Percentiles rank a stretch among this genome's conserved stretches.
These are phyloP conservation scores for Anodontia alba DNA, from an alignment of 2,888 invertebrate species.

Conservation along the genomic window DNA sequence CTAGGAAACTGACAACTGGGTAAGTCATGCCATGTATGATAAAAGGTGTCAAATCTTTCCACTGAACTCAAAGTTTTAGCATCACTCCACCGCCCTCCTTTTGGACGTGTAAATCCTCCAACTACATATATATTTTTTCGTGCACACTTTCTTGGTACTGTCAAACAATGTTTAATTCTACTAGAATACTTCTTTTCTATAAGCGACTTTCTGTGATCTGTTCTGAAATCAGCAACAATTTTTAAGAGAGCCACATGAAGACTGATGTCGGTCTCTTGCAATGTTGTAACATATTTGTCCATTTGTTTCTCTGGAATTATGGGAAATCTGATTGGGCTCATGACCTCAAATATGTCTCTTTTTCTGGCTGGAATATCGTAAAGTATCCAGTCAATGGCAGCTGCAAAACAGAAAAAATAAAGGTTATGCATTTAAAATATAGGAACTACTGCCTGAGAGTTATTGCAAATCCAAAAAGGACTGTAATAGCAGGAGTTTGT, in stretches of 20 bases:
- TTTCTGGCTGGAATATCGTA: slow-evolving; percentile 92
- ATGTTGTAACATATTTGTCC: slow-evolving; percentile 91
- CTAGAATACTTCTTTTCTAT: slow-evolving; percentile 38
- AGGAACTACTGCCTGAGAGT: too few species aligned
- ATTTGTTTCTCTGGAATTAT: slow-evolving; percentile 88
- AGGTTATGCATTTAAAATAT: background rate
- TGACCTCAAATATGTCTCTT: slow-evolving; percentile 93
- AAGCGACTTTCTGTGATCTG: slow-evolving; percentile 54
- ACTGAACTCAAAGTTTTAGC: slow-evolving; percentile 90
- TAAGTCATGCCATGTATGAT: slow-evolving; percentile 76
- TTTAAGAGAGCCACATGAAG: slow-evolving; percentile 90
- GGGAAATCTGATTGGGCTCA: slow-evolving; percentile 92
- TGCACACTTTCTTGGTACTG: slow-evolving; percentile 92
- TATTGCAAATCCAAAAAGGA: too few species aligned
- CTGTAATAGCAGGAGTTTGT: too few species aligned
- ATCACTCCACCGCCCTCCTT: slow-evolving; percentile 91
- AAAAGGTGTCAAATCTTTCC: slow-evolving; percentile 88
- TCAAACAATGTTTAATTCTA: slow-evolving; percentile 51
- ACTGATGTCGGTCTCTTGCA: slow-evolving; percentile 92
- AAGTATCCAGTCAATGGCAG: slow-evolving; percentile 94
- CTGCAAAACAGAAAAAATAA: slow-evolving; percentile 85
- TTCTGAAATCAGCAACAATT: slow-evolving; percentile 73
- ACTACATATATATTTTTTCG: slow-evolving; percentile 95
- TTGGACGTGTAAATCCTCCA: slow-evolving; percentile 95
- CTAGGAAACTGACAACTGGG: slow-evolving; percentile 92